Evolutionary conservation across 2,113 vertebrate genomes (phyloP), one percentile per base, ranked within the genome.

Genomic region (Lota lota): DNA sequence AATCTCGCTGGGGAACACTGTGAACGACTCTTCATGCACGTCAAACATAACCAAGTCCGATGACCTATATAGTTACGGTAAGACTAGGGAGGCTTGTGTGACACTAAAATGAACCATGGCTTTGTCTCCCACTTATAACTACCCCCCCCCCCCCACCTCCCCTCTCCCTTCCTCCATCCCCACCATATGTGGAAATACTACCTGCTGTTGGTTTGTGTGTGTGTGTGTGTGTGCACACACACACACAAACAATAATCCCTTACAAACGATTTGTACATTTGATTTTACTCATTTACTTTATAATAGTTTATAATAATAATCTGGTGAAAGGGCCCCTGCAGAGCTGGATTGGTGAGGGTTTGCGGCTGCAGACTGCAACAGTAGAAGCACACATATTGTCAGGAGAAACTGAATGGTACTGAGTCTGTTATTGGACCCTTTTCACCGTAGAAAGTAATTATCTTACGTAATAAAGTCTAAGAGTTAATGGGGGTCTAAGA

Each of bases 1-100:
- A 65, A 77, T 87, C 79, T 79, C 79, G 72, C 78, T 70, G 81
- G 83, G 87, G 83, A 86, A 85, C 83, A 90, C 87, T 88, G 88
- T 90, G 88, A 88, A 80, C 73, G 73, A 47, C 8, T 47, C 40
- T 33, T 83, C 72, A 63, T 81, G 70, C 70, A 70, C 67, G 76
- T 51, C 20, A 63, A 87, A 68, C 63, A 54, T 72, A 78, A 85
- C 79, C 79, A 83, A 82, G 83, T 79, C 75, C 67, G 76, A 68
- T 53, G 76, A 77, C 56, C 61, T 68, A 1, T 54, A 77, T 67
- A 65, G 51, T 58, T 54, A 82, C 61, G 74, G 47, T 76, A 19
- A 70, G 69, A 76, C 10, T 14, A 14, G 40, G 69, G 64, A 83
- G 72, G 64, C 76, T 60, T 76, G 40, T 47, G 40, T 47, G 40